Evolutionary conservation across 2,797 vertebrate genomes (phyloP).

Genomic region (Limosa lapponica): DNA sequence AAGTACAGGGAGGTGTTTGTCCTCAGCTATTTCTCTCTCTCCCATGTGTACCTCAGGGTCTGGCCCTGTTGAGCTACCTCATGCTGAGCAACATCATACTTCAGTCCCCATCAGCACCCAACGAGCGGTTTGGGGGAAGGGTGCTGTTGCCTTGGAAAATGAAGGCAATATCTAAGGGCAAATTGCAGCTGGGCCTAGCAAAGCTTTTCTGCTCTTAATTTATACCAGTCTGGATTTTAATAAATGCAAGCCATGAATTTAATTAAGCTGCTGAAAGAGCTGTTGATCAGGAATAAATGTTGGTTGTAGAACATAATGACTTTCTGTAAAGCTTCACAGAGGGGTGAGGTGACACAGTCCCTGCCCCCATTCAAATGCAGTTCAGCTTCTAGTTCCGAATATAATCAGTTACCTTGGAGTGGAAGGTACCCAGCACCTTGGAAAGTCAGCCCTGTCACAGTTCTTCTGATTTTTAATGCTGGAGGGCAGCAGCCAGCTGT

Average conservation of each 20-base stretch:
- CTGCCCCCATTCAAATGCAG: neutral
- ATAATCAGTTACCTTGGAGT: accelerated
- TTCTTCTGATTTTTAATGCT: neutral
- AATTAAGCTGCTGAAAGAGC: constrained; percentile 55
- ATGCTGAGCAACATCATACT: neutral
- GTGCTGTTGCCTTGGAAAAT: constrained; percentile 40
- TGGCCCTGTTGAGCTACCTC: neutral
- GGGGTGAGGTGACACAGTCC: neutral
- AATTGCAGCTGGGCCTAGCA: constrained; percentile 6
- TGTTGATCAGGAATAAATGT: constrained; percentile 22
- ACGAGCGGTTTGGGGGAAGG: neutral
- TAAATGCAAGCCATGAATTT: constrained; percentile 30
- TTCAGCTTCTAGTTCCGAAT: neutral
- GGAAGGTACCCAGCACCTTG: neutral
- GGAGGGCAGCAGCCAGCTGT: neutral
- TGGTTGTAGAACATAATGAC: constrained; percentile 1
- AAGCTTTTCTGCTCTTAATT: constrained; percentile 21
- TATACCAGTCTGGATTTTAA: constrained; percentile 29
- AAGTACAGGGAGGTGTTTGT: neutral
- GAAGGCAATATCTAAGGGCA: neutral
- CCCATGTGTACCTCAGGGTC: neutral
- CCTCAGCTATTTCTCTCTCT: neutral
- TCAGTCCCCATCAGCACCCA: neutral
- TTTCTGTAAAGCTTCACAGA: neutral
- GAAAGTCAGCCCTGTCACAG: neutral